Evolutionary conservation across 2,888 invertebrate genomes (phyloP).

Genomic region (Caenorhabditis plicata): DNA sequence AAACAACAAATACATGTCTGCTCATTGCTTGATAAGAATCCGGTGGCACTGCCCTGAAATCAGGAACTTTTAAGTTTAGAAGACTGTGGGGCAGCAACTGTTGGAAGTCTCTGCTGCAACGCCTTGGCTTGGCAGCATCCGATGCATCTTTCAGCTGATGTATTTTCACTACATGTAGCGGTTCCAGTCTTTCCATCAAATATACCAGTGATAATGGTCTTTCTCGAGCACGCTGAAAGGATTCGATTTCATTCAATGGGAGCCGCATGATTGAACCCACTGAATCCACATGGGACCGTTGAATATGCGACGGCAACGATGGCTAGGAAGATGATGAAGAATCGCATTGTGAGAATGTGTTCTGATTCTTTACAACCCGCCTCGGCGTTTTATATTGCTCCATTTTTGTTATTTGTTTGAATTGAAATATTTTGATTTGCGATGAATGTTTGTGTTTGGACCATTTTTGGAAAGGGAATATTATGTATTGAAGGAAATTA

Average conservation of each 20-base stretch:
- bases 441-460: no score
- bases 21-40: conserved; percentile 29
- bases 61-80: neutral
- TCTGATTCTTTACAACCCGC: neutral
- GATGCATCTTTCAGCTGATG: conserved; percentile 15
- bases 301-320: conserved; percentile 9
- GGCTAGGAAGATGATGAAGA: conserved; percentile 9
- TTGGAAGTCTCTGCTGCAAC: conserved; percentile 23
- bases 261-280: conserved; percentile 5
- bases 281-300: conserved; percentile 22
- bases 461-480: no score
- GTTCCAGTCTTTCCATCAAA: conserved; percentile 23
- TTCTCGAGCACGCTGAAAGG: conserved; percentile 29
- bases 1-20: conserved; percentile 33
- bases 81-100: conserved; percentile 1
- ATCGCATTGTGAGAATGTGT: conserved; percentile 17
- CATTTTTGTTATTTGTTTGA: conserved; percentile 10
- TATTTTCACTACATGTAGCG: conserved; percentile 22
- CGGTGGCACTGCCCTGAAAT: conserved; percentile 10
- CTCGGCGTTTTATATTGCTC: conserved; percentile 7
- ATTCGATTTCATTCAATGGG: neutral
- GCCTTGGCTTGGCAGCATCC: conserved; percentile 29
- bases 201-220: conserved; percentile 11
- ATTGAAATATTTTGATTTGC: no score
- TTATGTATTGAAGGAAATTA: no score